phyloP scores from a whole-genome alignment of 2,113 vertebrate species.

The Bos taurus region ARS-UCD2.0 NC_037336.1:7378001-7378500 shows the following conservation, averaged over 20 bases:
- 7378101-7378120: not conserved
- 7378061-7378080: not conserved
- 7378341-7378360: not conserved
- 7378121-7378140: not conserved
- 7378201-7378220: not conserved
- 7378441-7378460: not conserved
- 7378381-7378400: not conserved
- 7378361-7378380: not conserved
- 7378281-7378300: not conserved
- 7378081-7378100: not conserved
- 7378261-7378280: not conserved
- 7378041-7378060: slow-evolving; percentile 32
- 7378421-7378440: not conserved
- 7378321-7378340: not conserved
- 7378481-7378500: not conserved
- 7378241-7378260: not conserved
- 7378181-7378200: not conserved
- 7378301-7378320: not conserved
- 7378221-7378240: not conserved
- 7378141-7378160: not conserved
- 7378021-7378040: slow-evolving; percentile 36
- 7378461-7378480: not conserved
- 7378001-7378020: slow-evolving; percentile 6
- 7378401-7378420: not conserved
- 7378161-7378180: not conserved